phyloP scores from a whole-genome alignment of 1,140 invertebrate species.

The Drosophila persimilis region DNA sequence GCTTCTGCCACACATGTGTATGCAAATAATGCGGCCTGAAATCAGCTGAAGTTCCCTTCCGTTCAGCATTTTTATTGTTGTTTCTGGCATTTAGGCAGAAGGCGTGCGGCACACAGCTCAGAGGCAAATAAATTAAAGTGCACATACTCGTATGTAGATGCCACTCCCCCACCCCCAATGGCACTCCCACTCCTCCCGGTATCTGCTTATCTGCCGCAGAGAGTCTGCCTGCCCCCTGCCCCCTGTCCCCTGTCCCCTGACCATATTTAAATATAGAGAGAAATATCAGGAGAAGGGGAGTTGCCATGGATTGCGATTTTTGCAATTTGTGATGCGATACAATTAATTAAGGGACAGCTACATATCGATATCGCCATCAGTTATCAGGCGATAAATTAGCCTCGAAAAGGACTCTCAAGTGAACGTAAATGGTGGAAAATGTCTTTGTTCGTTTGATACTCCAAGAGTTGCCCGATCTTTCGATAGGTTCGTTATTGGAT shows the following conservation, averaged over 20 bases:
- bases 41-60: not conserved
- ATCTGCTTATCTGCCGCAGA: constrained; percentile 23
- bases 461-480: too few species aligned
- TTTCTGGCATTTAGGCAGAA: constrained; percentile 17
- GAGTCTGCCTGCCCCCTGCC: too few species aligned
- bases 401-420: too few species aligned
- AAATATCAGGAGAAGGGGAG: not conserved
- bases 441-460: too few species aligned
- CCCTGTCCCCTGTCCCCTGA: too few species aligned
- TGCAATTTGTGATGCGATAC: not conserved
- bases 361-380: not conserved
- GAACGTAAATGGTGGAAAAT: too few species aligned
- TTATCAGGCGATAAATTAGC: too few species aligned
- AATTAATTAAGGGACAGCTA: constrained; percentile 26
- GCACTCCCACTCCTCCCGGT: not conserved
- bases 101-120: constrained; percentile 7
- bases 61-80: constrained; percentile 37
- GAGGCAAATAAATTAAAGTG: constrained; percentile 61
- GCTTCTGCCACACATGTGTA: constrained; percentile 14
- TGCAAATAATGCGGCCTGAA: constrained; percentile 33
- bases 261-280: constrained; percentile 32
- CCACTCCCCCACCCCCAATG: not conserved
- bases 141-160: constrained; percentile 20
- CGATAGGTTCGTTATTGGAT: too few species aligned
- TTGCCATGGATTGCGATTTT: constrained; percentile 6